Percentiles rank a stretch among this genome's conserved stretches.
These are phyloP conservation scores for Sphecodes monilicornis DNA, from an alignment of 2,888 invertebrate species.

Conservation along the genomic window DNA sequence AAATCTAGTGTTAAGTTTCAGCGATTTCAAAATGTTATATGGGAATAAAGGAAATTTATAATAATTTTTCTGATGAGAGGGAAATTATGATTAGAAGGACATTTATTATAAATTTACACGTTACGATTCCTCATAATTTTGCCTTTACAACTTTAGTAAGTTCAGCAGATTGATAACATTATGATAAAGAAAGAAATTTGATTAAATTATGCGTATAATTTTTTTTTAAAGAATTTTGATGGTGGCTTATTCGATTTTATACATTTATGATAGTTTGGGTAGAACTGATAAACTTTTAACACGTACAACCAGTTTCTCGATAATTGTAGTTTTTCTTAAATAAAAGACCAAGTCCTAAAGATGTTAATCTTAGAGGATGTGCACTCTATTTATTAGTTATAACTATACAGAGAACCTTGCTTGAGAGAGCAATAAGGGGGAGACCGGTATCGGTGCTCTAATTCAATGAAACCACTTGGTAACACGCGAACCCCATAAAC, in stretches of 20 bases:
- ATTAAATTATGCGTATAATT: too few species aligned
- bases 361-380: neutral
- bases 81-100: too few species aligned
- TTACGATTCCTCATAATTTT: neutral
- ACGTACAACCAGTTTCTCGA: neutral
- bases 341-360: neutral
- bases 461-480: constrained; percentile 20
- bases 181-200: neutral
- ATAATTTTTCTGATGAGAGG: too few species aligned
- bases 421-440: neutral
- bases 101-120: too few species aligned
- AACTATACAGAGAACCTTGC: neutral
- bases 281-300: neutral
- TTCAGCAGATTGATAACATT: neutral
- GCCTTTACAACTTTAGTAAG: neutral
- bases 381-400: constrained; percentile 4
- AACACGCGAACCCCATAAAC: constrained; percentile 35
- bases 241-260: neutral
- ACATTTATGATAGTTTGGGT: neutral
- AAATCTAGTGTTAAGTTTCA: too few species aligned
- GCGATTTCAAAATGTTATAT: too few species aligned
- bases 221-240: neutral
- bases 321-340: neutral
- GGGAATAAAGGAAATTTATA: too few species aligned
- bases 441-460: neutral